These are phyloP conservation scores for Ceyx cyanopectus DNA, from an alignment of 2,113 vertebrate species.

Conservation along the genomic window DNA sequence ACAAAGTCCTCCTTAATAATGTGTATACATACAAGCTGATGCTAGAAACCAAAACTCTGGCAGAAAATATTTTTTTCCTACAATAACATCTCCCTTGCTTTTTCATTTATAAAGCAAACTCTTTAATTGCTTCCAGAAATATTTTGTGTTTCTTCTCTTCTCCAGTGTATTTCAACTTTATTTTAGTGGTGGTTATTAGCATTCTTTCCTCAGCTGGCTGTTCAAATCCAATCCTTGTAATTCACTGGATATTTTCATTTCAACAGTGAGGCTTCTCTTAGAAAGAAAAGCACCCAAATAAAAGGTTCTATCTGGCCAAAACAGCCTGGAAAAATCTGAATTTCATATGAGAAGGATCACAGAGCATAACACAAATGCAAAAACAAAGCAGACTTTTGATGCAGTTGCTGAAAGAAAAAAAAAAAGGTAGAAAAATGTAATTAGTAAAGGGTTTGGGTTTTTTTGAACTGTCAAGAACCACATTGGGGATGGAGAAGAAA, in stretches of 20 bases:
- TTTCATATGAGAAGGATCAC: neutral
- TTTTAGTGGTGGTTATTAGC: neutral
- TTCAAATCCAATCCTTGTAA: neutral
- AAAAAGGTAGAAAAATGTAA: neutral
- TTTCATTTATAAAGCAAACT: neutral
- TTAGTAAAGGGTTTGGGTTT: neutral
- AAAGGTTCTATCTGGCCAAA: neutral
- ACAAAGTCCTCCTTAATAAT: neutral
- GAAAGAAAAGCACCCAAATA: neutral
- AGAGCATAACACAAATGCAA: neutral
- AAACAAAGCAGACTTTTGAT: neutral
- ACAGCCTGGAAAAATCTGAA: neutral
- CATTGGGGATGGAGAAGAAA: neutral
- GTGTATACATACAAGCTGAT: neutral
- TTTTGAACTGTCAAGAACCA: neutral
- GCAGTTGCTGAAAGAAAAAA: neutral
- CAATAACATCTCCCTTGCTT: neutral
- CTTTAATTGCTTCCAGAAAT: constrained; percentile 14
- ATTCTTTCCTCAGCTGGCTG: neutral
- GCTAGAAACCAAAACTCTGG: neutral
- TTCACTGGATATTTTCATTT: neutral
- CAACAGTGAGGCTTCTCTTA: neutral
- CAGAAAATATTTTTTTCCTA: neutral
- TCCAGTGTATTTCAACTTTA: neutral
- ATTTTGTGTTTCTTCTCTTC: neutral